Conservation (phyloP, 2,113 vertebrate species). For the Cynopterus brachyotis region DNA sequence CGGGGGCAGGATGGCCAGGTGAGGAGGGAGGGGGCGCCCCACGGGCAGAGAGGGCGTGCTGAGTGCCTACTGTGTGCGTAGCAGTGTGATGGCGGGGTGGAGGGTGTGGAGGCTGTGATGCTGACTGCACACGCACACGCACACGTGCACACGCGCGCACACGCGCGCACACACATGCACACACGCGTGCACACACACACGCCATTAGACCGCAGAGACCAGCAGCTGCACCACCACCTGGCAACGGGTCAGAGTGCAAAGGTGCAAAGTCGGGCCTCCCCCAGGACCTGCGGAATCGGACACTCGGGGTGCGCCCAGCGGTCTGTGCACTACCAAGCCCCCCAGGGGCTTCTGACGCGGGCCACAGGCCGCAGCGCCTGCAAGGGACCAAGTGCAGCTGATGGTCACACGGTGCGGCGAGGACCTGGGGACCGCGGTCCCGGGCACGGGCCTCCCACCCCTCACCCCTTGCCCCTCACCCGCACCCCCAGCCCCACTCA, state of each 20-base stretch:
- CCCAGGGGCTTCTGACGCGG: not conserved
- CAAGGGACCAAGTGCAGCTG: rapidly evolving
- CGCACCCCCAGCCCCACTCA: slow-evolving; percentile 76
- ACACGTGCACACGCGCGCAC: too few relatives aligned
- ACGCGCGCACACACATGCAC: not conserved
- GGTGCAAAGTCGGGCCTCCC: not conserved
- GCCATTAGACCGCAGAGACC: not conserved
- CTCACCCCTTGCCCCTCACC: too few relatives aligned
- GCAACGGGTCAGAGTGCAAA: not conserved
- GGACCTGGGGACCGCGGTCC: not conserved
- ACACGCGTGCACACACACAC: not conserved
- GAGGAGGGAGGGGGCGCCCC: not conserved
- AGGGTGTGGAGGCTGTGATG: not conserved
- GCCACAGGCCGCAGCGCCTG: too few relatives aligned
- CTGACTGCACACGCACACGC: too few relatives aligned
- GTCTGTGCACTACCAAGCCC: not conserved
- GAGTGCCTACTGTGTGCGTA: not conserved
- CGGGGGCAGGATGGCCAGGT: not conserved
- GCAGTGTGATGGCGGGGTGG: rapidly evolving
- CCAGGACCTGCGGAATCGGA: not conserved
- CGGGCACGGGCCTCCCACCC: rapidly evolving
- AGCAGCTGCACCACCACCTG: not conserved
- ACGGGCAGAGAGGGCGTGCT: rapidly evolving
- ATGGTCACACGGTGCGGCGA: not conserved
- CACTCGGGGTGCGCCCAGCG: not conserved